Conservation (phyloP, 2,797 vertebrate species). For the Anguilla obscura region DNA sequence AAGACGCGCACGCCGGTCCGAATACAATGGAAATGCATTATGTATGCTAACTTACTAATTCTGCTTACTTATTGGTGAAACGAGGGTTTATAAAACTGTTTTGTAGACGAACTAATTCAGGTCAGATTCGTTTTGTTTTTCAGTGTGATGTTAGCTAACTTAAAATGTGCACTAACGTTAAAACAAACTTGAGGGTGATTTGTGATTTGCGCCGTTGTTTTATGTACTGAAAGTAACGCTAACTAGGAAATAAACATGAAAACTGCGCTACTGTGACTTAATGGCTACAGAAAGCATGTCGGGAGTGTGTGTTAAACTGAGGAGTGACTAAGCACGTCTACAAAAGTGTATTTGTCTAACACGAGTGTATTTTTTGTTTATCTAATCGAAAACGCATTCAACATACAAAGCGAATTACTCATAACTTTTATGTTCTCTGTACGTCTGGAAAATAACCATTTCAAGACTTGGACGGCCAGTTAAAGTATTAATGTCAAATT, state of each 20-base stretch:
- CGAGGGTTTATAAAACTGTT: background rate
- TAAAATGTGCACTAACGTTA: background rate
- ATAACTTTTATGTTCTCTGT: background rate
- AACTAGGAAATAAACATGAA: background rate
- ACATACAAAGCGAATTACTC: background rate
- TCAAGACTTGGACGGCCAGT: background rate
- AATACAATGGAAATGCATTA: background rate
- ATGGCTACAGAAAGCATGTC: background rate
- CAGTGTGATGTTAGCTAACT: background rate
- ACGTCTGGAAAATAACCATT: background rate
- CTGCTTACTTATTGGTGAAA: background rate
- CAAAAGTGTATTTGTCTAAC: background rate
- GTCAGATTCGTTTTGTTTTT: constrained; percentile 4
- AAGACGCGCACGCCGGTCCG: background rate
- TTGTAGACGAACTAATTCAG: background rate
- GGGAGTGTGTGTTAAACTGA: background rate
- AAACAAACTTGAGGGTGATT: background rate
- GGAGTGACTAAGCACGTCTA: constrained; percentile 30
- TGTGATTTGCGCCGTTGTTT: background rate
- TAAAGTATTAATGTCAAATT: background rate
- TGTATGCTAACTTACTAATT: background rate
- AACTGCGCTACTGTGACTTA: background rate
- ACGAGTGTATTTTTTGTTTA: background rate
- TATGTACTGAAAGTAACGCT: background rate
- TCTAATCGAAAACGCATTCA: background rate